Evolutionary conservation across 92 coral and sea anemone genomes (phyloP).

Genomic region (Metridium senile): DNA sequence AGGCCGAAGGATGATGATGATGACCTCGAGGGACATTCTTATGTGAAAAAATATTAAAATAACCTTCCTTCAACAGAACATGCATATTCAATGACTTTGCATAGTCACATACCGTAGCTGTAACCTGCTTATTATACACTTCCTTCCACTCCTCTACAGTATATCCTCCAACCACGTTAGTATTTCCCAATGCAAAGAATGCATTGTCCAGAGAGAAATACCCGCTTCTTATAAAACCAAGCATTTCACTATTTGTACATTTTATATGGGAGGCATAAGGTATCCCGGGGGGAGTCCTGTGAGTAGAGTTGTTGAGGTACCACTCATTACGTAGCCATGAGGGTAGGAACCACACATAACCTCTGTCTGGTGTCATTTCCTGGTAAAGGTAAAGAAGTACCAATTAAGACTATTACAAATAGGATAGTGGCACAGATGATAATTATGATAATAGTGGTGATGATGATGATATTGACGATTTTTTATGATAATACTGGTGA

Average conservation of each 20-base stretch:
- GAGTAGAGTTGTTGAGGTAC: conserved; percentile 41
- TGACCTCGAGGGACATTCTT: too few species aligned
- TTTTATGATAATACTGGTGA: too few species aligned
- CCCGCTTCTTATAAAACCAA: conserved; percentile 64
- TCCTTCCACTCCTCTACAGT: conserved; percentile 71
- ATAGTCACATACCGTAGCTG: conserved; percentile 42
- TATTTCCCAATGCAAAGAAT: conserved; percentile 49
- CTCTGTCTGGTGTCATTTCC: conserved; percentile 76
- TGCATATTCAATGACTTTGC: too few species aligned
- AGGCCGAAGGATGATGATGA: too few species aligned
- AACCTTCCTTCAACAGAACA: too few species aligned
- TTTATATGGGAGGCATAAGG: conserved; percentile 5
- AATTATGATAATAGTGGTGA: too few species aligned
- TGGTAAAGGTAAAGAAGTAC: conserved; percentile 11
- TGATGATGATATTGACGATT: too few species aligned
- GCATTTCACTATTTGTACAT: conserved; percentile 61
- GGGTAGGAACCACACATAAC: conserved; percentile 86
- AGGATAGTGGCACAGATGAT: too few species aligned
- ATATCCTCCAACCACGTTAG: conserved; percentile 47
- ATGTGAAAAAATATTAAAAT: too few species aligned
- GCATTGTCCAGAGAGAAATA: conserved; percentile 81
- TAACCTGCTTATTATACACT: conserved; percentile 58
- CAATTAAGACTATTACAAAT: neutral
- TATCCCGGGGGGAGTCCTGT: neutral
- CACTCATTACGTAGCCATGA: conserved; percentile 70